Evolutionary conservation across 2,113 vertebrate genomes (phyloP), one percentile per base, ranked within the genome.

Genomic region (Oxygymnocypris stewartii): DNA sequence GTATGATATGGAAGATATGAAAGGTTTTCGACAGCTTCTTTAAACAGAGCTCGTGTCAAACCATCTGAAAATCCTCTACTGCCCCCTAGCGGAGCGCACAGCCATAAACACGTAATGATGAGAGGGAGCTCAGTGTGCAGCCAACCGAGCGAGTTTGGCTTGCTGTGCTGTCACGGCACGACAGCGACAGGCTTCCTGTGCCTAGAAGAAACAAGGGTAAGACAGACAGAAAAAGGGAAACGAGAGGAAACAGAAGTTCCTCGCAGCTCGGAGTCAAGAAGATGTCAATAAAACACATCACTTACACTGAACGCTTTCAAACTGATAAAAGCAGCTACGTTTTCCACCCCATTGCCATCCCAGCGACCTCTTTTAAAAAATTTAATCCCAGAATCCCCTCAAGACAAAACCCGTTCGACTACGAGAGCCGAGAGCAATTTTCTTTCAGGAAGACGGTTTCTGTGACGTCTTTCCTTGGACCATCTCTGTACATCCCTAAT

Each of bases 61-160:
- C 14, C n/a, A 49, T 84, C 78, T 78, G n/a, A 79, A 88, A 79
- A 86, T 90, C 79, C 79, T 87, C 79, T 85, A 88, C 23, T 87
- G 89, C 89, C 86, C 86, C 84, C 89, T 88, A 87, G 83, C 51
- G 87, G 31, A 77, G 35, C 23, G 23, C 31, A 63, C 4, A 20
- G 35, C 16, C 2, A 6, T 8, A 11, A 25, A 73, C 23, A 14
- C 54, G 12, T 23, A 5, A 20, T 31, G 31, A 31, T 2, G 7
- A 28, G 51, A 54, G 49, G 31, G 67, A 49, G 73, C 40, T 74
- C 80, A 51, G 54, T 51, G 80, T 69, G 57, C 57, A 13, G 61
- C 57, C 57, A n/a, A 51, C 42, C 40, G 18, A 11, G 71, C 1
- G 35, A 67, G 47, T 20, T 18, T 73, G 76, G 18, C 76, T 84